These are phyloP conservation scores for Anguilla megastoma DNA, from an alignment of 2,797 vertebrate genomes.

Conservation along the genomic window DNA sequence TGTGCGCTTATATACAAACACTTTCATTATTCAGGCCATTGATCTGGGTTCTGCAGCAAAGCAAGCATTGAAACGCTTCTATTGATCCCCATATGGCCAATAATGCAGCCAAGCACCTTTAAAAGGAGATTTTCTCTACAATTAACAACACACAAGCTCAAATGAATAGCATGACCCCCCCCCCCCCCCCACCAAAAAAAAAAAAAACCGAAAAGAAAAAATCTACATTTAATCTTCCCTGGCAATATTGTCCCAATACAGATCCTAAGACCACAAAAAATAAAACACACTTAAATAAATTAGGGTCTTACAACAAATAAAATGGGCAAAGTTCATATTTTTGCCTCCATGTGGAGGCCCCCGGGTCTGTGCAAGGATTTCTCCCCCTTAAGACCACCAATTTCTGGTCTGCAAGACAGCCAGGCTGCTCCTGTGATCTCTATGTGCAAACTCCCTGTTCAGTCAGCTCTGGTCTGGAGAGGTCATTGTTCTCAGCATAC, in stretches of 20 bases:
- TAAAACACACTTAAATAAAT: neutral
- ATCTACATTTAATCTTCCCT: neutral
- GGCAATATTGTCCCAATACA: neutral
- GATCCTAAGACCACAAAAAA: neutral
- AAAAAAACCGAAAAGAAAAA: neutral
- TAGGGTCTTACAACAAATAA: too few species aligned
- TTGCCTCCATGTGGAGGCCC: neutral
- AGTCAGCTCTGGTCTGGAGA: neutral
- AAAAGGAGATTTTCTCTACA: slow-evolving; percentile 11
- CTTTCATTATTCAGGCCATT: slow-evolving; percentile 18
- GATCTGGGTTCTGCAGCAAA: neutral
- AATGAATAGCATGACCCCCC: neutral
- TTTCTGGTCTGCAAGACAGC: neutral
- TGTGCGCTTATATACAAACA: slow-evolving; percentile 2
- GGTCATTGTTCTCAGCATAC: neutral
- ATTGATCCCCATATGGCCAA: neutral
- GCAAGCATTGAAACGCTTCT: neutral
- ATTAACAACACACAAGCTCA: neutral
- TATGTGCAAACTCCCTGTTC: neutral
- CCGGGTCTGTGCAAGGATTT: neutral
- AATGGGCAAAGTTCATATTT: neutral
- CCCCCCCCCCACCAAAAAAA: neutral
- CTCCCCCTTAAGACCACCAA: neutral
- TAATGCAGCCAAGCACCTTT: neutral
- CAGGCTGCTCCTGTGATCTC: neutral